These are phyloP conservation scores for Diadumene lineata DNA, from an alignment of 92 coral and sea anemone species.

Conservation along the genomic window DNA sequence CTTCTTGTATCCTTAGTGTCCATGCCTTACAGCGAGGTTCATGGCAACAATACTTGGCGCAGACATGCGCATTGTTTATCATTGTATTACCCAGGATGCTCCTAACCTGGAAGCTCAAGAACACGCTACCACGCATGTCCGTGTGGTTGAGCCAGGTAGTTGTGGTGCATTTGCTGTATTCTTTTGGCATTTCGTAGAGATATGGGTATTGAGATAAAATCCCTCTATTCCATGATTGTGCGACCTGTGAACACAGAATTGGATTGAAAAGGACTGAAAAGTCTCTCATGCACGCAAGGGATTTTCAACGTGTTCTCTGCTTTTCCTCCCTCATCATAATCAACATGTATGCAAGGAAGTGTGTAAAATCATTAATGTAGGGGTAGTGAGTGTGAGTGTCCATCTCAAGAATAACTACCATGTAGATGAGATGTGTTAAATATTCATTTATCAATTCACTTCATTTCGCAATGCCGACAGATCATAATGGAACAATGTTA, in stretches of 20 bases:
- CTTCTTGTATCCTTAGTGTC: conserved; percentile 77
- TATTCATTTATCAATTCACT: too few species aligned
- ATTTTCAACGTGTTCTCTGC: neutral
- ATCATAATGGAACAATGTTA: too few species aligned
- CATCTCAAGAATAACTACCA: too few species aligned
- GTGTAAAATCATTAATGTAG: too few species aligned
- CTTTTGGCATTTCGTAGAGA: conserved; percentile 72
- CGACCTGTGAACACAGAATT: conserved; percentile 41
- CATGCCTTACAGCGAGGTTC: conserved; percentile 83
- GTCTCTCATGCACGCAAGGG: neutral
- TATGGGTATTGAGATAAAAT: conserved; percentile 76
- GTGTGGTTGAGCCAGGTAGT: conserved; percentile 73
- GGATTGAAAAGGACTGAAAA: neutral
- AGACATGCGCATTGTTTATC: conserved; percentile 72
- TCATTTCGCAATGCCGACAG: too few species aligned
- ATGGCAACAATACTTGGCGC: conserved; percentile 80
- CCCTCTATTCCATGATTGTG: conserved; percentile 76
- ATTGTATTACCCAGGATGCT: conserved; percentile 68
- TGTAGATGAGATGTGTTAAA: too few species aligned
- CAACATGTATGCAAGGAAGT: too few species aligned
- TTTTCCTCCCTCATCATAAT: neutral
- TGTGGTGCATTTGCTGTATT: conserved; percentile 62
- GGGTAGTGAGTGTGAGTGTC: too few species aligned
- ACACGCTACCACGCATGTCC: conserved; percentile 84
- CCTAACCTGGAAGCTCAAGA: conserved; percentile 81